Conservation (phyloP, 2,797 vertebrate genomes). For the Taenioides sp. region DNA sequence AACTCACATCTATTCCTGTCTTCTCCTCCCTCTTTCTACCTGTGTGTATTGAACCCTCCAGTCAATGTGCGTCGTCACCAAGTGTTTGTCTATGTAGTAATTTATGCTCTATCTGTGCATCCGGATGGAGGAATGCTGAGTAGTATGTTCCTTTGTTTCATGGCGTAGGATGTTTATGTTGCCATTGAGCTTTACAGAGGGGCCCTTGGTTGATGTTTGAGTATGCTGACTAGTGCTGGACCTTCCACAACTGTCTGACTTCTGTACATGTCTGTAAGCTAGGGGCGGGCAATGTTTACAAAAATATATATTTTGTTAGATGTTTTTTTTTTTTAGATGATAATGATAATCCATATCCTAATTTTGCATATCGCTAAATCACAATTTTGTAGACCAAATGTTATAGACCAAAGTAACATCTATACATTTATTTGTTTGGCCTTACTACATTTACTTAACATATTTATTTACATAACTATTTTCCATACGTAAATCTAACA, state of each 20-base stretch:
- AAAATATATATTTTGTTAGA: not conserved
- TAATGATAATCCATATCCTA: not conserved
- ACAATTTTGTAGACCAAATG: not conserved
- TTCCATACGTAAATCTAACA: too few relatives aligned
- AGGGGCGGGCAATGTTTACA: not conserved
- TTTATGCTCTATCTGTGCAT: constrained; percentile 40
- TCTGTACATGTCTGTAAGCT: constrained; percentile 17
- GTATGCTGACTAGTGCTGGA: constrained; percentile 32
- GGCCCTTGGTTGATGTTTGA: constrained; percentile 54
- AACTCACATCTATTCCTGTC: not conserved
- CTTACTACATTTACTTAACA: not conserved
- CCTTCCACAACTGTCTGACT: constrained; percentile 22
- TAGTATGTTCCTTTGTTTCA: constrained; percentile 42
- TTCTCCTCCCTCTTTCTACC: not conserved
- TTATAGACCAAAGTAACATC: not conserved
- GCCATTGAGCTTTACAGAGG: constrained; percentile 44
- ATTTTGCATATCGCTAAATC: not conserved
- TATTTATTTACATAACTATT: not conserved
- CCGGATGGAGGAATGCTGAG: constrained; percentile 50
- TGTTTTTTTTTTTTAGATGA: not conserved
- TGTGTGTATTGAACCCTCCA: constrained; percentile 14
- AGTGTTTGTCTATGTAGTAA: constrained; percentile 26
- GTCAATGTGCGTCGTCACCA: constrained; percentile 21
- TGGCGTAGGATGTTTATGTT: constrained; percentile 55
- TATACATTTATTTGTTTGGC: not conserved